Evolutionary conservation across 1,140 invertebrate species (phyloP).

Genomic region (Geopemphigus sp.): DNA sequence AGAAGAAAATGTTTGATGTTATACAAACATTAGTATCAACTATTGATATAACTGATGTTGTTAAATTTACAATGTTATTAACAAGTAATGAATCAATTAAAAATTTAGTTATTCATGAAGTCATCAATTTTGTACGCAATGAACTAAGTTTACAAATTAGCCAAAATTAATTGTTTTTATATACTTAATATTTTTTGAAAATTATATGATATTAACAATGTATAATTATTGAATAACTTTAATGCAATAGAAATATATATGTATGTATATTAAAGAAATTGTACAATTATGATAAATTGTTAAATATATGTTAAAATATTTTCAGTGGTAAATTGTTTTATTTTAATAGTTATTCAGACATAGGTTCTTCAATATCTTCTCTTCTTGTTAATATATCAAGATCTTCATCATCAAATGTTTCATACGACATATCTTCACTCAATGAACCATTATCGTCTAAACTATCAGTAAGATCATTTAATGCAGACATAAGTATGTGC

Average conservation of each 20-base stretch:
- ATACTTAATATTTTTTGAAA: background rate
- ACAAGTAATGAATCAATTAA: slow-evolving; percentile 16
- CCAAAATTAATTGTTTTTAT: background rate
- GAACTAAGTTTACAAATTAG: slow-evolving; percentile 3
- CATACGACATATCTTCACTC: slow-evolving; percentile 63
- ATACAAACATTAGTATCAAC: background rate
- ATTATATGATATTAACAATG: no score
- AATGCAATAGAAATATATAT: background rate
- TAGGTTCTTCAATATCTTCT: slow-evolving; percentile 31
- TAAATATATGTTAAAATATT: no score
- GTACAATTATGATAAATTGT: background rate
- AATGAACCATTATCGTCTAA: slow-evolving; percentile 66
- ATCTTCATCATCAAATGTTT: slow-evolving; percentile 58
- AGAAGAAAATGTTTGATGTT: slow-evolving; percentile 23
- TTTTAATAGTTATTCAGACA: slow-evolving; percentile 32
- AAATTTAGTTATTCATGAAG: slow-evolving; percentile 14
- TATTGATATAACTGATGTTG: slow-evolving; percentile 15
- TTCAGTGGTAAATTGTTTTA: background rate
- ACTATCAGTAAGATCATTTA: slow-evolving; percentile 73
- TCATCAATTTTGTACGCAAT: slow-evolving; percentile 33
- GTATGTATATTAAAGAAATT: background rate
- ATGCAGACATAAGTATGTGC: slow-evolving; percentile 77
- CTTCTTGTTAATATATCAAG: slow-evolving; percentile 51
- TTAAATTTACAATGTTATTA: slow-evolving; percentile 7
- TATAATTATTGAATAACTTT: no score